A percentile compares a stretch with the other conserved stretches of the same genome.
Evolutionary conservation across 2,888 invertebrate species (phyloP).

Genomic region (Crepidodera aurea): DNA sequence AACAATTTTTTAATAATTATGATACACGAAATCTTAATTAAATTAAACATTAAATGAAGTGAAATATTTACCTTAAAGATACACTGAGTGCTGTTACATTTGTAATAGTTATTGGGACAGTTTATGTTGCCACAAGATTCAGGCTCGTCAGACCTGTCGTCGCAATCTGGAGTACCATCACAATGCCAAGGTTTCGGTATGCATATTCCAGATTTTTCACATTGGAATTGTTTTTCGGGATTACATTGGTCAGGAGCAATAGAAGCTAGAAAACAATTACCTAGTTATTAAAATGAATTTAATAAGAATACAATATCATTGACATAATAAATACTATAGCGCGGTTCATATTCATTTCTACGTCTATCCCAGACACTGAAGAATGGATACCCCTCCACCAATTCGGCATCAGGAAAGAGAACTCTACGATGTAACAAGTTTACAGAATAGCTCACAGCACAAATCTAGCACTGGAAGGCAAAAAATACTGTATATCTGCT

Average conservation of each 20-base stretch:
- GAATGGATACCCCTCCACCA: too few relatives aligned
- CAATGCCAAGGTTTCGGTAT: constrained; percentile 94
- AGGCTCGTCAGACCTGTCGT: constrained; percentile 91
- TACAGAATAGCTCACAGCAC: too few relatives aligned
- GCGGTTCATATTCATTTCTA: too few relatives aligned
- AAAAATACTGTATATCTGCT: too few relatives aligned
- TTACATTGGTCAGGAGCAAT: constrained; percentile 90
- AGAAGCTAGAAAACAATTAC: constrained; percentile 63
- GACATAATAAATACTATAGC: too few relatives aligned
- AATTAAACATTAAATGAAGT: too few relatives aligned
- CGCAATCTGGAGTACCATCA: constrained; percentile 91
- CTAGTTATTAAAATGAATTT: neutral
- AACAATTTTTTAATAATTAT: too few relatives aligned
- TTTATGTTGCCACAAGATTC: constrained; percentile 79
- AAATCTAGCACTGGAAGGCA: too few relatives aligned
- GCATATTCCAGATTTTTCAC: constrained; percentile 85
- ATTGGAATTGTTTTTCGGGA: constrained; percentile 89
- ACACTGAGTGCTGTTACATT: constrained; percentile 85
- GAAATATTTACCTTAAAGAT: constrained; percentile 73
- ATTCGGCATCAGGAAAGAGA: too few relatives aligned
- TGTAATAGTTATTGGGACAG: constrained; percentile 81
- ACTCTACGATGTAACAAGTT: too few relatives aligned
- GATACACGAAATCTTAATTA: too few relatives aligned
- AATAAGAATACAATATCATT: neutral
- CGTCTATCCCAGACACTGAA: too few relatives aligned